Evolutionary conservation across 2,888 invertebrate genomes (phyloP), one percentile per base, ranked within the genome.

Genomic region (Acanthosepion esculentum): DNA sequence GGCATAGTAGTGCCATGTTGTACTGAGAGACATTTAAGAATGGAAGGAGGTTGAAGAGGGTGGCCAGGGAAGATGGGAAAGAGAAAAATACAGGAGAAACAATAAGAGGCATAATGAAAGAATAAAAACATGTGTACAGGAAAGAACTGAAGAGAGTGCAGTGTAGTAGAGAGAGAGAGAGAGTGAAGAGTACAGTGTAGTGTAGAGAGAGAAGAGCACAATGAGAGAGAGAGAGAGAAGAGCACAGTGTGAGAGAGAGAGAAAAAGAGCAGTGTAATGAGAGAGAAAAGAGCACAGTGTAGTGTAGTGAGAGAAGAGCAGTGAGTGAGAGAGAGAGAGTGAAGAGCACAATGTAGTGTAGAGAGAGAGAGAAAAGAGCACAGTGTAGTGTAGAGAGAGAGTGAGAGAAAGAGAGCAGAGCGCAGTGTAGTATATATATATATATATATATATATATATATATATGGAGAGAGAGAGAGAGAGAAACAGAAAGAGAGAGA

Each of bases 1-100:
- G 29, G 93, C n/a, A 93, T 78, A 78, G 78, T 78, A 78, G 78
- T 33, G 78, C 78, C 93, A 93, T 93, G 93, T 53, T 93, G 48
- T 93, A 93, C n/a, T 93, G 29, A 93, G 23, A 93, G 93, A 93
- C 48, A n/a, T 78, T 48, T 93, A 93, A n/a, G 53, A 53, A 92
- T 48, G 26, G 50, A 50, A 48, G 23, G 92, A 50, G 92, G 50
- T 48, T 48, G 92, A 48, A 92, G 29, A 23, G 48, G 48, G 92
- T 29, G 92, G 48, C 26, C 50, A 92, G 12, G 41, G 50, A 50
- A 26, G 41, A 48, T 50, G 48, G 26, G 41, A 18, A n/a, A 48
- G 48, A 92, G 48, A 78, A 1, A n/a, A 18, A 29, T 10, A 78
- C 8, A n/a, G n/a, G 2, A 78, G 12, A 78, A n/a, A 12, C 15